Evolutionary conservation across 2,113 vertebrate genomes (phyloP).

Genomic region (Trochalopteron elliotii): DNA sequence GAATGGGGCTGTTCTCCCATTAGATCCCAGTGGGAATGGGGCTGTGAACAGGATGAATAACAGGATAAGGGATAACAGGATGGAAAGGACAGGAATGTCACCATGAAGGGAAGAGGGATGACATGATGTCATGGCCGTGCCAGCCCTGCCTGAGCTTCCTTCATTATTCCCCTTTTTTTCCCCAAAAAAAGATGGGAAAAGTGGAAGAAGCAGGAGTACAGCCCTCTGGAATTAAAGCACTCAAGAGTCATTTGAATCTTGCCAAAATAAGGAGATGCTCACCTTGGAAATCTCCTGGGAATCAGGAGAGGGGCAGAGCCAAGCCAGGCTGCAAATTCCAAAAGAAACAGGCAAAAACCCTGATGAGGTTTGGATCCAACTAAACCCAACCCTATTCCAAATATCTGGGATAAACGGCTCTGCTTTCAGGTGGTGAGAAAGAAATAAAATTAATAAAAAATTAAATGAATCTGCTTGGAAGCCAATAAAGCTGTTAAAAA

Average conservation of each 20-base stretch:
- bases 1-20: not conserved
- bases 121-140: fast-evolving
- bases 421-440: not conserved
- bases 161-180: not conserved
- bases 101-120: not conserved
- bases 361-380: not conserved
- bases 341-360: not conserved
- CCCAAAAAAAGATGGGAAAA: not conserved
- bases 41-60: no score
- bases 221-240: not conserved
- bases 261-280: not conserved
- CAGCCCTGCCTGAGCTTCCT: not conserved
- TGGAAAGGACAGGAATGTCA: not conserved
- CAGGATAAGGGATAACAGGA: not conserved
- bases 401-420: not conserved
- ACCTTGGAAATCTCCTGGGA: not conserved
- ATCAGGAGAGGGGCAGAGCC: not conserved
- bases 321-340: not conserved
- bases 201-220: fast-evolving
- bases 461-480: not conserved
- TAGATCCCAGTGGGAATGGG: no score
- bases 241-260: fast-evolving
- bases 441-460: not conserved
- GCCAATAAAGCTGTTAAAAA: not conserved
- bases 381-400: not conserved